These are phyloP conservation scores for Mercenaria mercenaria DNA, from an alignment of 1,140 invertebrate genomes.

Conservation along the genomic window DNA sequence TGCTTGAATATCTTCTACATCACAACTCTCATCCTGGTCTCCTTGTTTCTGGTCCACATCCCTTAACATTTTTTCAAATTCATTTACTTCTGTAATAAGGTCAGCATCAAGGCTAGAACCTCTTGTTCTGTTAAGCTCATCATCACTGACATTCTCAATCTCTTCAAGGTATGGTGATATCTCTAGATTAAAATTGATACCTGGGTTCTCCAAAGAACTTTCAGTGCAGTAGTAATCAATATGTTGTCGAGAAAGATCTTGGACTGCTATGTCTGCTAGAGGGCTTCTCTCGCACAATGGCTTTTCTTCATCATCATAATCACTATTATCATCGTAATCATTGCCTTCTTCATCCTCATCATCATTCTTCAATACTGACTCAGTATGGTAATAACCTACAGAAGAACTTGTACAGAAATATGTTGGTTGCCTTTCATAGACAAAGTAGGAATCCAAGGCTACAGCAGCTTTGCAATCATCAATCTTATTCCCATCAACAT, in stretches of 20 bases:
- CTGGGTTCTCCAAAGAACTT: not conserved
- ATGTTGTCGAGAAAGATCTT: not conserved
- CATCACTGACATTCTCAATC: not conserved
- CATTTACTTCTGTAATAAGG: not conserved
- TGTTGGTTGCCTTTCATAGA: conserved; percentile 15
- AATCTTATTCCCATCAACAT: conserved; percentile 28
- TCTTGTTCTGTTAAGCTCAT: conserved; percentile 17
- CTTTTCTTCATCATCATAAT: not conserved
- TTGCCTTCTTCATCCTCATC: not conserved
- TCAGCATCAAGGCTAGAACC: conserved; percentile 26
- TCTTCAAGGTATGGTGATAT: not conserved
- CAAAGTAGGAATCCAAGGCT: not conserved
- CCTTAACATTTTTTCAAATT: not conserved
- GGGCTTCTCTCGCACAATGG: conserved; percentile 8
- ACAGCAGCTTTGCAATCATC: not conserved
- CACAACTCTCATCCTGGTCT: not conserved
- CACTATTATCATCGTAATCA: not conserved
- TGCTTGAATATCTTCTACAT: conserved; percentile 13
- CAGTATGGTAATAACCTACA: not conserved
- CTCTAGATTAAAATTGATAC: not conserved
- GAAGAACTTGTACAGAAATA: not conserved
- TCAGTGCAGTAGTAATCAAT: not conserved
- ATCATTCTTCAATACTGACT: not conserved
- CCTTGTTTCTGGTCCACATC: not conserved
- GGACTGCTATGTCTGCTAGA: not conserved